A percentile compares a stretch with the other conserved stretches of the same genome.
Evolutionary conservation across 2,797 vertebrate genomes (phyloP).

Genomic region (Pterois miles): DNA sequence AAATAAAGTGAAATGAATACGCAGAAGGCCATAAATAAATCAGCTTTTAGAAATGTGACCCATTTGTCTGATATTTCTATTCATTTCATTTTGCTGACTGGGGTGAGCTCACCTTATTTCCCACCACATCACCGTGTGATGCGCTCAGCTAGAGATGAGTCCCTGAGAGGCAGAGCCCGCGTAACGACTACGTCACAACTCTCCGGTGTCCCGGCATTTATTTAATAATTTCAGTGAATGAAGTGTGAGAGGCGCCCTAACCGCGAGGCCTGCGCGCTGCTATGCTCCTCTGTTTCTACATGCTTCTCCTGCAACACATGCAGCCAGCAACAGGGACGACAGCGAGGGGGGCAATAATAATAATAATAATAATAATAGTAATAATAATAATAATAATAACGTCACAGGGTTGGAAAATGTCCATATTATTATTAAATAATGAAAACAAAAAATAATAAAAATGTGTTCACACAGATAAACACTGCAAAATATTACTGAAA

Average conservation of each 20-base stretch:
- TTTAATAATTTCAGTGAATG: constrained; percentile 85
- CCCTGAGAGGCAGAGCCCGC: constrained; percentile 78
- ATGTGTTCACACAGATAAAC: background rate
- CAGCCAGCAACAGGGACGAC: constrained; percentile 20
- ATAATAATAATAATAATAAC: background rate
- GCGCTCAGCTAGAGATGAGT: constrained; percentile 56
- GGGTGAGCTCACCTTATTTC: constrained; percentile 30
- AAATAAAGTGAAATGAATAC: constrained; percentile 2
- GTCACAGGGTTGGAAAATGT: background rate
- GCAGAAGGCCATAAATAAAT: constrained; percentile 3
- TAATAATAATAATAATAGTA: background rate
- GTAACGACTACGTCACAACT: constrained; percentile 86
- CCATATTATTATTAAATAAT: background rate
- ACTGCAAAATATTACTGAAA: background rate
- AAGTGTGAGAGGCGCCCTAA: constrained; percentile 80
- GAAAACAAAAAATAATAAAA: background rate
- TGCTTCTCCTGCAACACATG: background rate
- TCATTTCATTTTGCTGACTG: constrained; percentile 5
- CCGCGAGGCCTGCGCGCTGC: constrained; percentile 67
- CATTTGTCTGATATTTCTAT: background rate
- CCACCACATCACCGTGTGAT: constrained; percentile 45
- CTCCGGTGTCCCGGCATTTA: constrained; percentile 86
- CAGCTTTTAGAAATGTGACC: background rate
- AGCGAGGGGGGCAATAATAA: background rate
- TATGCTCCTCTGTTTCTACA: constrained; percentile 11